These are phyloP conservation scores for Tricholauxania praeusta DNA, from an alignment of 2,888 invertebrate species.

Conservation along the genomic window DNA sequence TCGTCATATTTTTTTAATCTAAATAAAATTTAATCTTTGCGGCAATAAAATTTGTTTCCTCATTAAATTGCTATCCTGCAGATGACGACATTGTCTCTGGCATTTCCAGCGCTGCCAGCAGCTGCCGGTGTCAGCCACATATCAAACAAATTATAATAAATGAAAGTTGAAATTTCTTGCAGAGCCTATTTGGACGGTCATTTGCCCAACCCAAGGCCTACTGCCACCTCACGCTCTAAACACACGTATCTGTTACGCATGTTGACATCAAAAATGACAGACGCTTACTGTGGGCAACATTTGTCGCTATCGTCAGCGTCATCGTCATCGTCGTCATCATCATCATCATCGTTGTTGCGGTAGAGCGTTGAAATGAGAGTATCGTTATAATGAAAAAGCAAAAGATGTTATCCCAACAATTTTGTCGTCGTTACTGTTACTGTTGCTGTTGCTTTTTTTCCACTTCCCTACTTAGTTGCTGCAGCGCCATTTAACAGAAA, in stretches of 20 bases:
- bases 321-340: neutral
- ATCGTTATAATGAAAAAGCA: neutral
- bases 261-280: constrained; percentile 33
- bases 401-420: constrained; percentile 12
- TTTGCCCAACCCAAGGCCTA: too few relatives aligned
- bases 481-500: constrained; percentile 5
- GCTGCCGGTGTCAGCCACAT: constrained; percentile 1
- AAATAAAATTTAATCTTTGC: too few relatives aligned
- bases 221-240: too few relatives aligned
- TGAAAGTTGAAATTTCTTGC: constrained; percentile 1
- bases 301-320: neutral
- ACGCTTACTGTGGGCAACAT: constrained; percentile 5
- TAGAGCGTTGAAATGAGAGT: neutral
- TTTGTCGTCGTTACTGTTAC: neutral
- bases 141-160: constrained; percentile 26
- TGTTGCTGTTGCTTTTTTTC: neutral
- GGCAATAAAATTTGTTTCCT: too few relatives aligned
- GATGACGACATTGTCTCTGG: too few relatives aligned
- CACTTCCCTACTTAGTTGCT: constrained; percentile 2
- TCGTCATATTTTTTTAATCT: too few relatives aligned
- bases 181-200: neutral
- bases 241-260: neutral
- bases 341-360: neutral
- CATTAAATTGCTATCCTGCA: too few relatives aligned
- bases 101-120: neutral